phyloP scores from a whole-genome alignment of 2,113 vertebrate genomes.

The Megalops atlanticus region DNA sequence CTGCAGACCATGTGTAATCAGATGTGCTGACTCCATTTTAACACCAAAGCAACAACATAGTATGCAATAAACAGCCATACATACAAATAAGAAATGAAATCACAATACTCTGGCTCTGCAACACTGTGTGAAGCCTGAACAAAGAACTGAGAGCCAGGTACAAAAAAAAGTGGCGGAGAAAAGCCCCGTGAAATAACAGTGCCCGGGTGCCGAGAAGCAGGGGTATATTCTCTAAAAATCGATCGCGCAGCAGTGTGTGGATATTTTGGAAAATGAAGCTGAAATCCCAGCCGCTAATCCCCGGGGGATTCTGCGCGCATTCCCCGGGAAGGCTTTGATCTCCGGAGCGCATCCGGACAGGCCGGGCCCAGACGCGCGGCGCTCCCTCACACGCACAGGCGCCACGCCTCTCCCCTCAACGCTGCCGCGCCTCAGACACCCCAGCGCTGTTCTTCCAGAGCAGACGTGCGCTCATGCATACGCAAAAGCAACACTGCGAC shows the following conservation, averaged over 20 bases:
- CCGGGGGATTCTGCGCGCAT: slow-evolving; percentile 25
- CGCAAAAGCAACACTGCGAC: not conserved
- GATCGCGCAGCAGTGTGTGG: not conserved
- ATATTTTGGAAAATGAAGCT: slow-evolving; percentile 22
- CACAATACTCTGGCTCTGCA: no score
- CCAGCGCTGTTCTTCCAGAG: slow-evolving; percentile 1
- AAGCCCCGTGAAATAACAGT: not conserved
- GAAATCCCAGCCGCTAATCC: slow-evolving; percentile 28
- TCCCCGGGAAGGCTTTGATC: slow-evolving; percentile 33
- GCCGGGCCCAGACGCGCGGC: not conserved
- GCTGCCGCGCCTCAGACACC: slow-evolving; percentile 15
- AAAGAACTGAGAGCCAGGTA: no score
- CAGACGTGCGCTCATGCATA: not conserved
- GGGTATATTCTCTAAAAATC: not conserved
- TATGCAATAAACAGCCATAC: no score
- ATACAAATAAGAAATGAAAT: no score
- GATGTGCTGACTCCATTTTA: no score
- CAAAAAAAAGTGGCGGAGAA: no score
- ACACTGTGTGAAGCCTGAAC: no score
- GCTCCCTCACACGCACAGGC: slow-evolving; percentile 1
- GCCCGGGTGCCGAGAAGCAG: not conserved
- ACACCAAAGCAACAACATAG: no score
- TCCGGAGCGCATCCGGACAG: slow-evolving; percentile 22
- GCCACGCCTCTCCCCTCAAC: not conserved
- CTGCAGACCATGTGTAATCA: no score